These are phyloP conservation scores for Leptothorax acervorum DNA, from an alignment of 2,888 invertebrate genomes.

Conservation along the genomic window DNA sequence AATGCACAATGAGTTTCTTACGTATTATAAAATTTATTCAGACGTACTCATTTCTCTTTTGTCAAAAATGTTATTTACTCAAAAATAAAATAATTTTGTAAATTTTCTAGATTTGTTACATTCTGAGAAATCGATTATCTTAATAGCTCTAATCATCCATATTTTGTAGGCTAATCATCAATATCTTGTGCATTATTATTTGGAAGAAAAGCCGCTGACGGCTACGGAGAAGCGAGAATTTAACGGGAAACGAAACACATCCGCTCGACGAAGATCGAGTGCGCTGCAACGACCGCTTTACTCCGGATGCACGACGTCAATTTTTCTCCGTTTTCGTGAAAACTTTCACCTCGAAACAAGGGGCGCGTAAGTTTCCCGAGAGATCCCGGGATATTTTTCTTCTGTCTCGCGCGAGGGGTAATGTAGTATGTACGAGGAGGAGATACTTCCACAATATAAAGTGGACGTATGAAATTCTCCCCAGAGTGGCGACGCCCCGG, in stretches of 20 bases:
- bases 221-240: not conserved
- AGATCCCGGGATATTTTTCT: constrained; percentile 69
- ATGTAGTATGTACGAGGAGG: constrained; percentile 51
- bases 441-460: constrained; percentile 67
- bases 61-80: not conserved
- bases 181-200: not conserved
- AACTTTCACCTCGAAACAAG: constrained; percentile 33
- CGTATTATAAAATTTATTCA: not conserved
- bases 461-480: constrained; percentile 73
- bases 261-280: constrained; percentile 51
- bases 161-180: not conserved
- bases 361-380: constrained; percentile 44
- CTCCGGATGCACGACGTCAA: constrained; percentile 46
- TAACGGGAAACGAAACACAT: constrained; percentile 16
- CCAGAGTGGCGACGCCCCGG: constrained; percentile 60
- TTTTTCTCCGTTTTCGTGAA: constrained; percentile 65
- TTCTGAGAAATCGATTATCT: not conserved
- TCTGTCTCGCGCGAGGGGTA: constrained; percentile 50
- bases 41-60: not conserved
- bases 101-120: not conserved
- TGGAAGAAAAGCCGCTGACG: not conserved
- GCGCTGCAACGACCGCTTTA: constrained; percentile 48
- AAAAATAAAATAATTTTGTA: not conserved
- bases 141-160: not conserved
- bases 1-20: not conserved